Evolutionary conservation across 2,797 vertebrate genomes (phyloP).

Genomic region (Pseudochromis fuscus): DNA sequence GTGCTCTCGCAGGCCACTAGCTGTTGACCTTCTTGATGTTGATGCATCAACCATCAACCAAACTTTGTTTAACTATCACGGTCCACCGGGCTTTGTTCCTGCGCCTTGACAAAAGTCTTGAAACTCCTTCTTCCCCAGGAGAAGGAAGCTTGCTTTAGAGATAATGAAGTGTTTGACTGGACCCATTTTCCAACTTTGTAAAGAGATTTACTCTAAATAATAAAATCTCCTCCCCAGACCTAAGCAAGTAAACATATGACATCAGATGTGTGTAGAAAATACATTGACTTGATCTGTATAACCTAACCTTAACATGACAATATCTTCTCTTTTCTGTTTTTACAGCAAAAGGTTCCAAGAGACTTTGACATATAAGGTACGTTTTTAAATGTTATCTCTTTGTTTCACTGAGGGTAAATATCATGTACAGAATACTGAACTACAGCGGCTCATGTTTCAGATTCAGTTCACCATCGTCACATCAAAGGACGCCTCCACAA

Average conservation of each 20-base stretch:
- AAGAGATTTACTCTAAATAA: constrained; percentile 7
- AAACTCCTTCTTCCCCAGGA: constrained; percentile 23
- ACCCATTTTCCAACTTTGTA: no score
- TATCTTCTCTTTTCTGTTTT: constrained; percentile 45
- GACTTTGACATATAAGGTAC: constrained; percentile 84
- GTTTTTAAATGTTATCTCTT: constrained; percentile 33
- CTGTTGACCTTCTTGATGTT: constrained; percentile 48
- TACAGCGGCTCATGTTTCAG: neutral
- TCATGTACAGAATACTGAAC: constrained; percentile 28
- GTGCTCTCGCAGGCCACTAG: constrained; percentile 31
- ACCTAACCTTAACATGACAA: constrained; percentile 1
- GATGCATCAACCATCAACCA: constrained; percentile 22
- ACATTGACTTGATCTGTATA: constrained; percentile 18
- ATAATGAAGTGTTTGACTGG: constrained; percentile 14
- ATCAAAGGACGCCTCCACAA: neutral
- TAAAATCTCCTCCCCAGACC: neutral
- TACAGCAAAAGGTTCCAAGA: constrained; percentile 82
- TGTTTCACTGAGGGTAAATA: constrained; percentile 6
- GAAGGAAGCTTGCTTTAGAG: constrained; percentile 9
- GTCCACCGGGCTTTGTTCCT: constrained; percentile 34
- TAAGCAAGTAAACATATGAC: neutral
- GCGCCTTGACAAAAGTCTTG: constrained; percentile 15
- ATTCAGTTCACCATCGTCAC: neutral
- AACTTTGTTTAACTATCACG: constrained; percentile 28
- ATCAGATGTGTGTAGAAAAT: neutral